Conservation (phyloP, 2,888 invertebrate genomes). For the Macrophya annulata region DNA sequence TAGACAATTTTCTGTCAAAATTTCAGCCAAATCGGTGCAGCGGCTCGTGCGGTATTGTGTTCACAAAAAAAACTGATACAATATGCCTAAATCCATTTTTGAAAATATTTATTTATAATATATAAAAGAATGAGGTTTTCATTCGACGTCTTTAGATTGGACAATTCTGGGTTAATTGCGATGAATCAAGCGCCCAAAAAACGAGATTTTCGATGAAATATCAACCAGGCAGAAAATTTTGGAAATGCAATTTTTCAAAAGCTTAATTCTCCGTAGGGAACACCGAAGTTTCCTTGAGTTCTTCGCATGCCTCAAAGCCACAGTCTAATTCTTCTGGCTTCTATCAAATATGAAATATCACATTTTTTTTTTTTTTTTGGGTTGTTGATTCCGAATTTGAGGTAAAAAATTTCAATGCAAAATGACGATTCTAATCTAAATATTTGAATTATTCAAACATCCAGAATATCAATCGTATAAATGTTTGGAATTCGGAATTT, state of each 20-base stretch:
- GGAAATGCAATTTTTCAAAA: background rate
- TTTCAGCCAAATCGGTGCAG: background rate
- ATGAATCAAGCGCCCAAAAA: background rate
- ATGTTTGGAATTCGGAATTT: too few relatives aligned
- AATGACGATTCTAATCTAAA: too few relatives aligned
- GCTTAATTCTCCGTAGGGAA: background rate
- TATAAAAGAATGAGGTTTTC: conserved; percentile 1
- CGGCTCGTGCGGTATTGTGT: background rate
- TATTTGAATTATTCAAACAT: too few relatives aligned
- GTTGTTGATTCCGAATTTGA: too few relatives aligned
- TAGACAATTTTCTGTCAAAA: background rate
- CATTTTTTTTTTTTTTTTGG: background rate
- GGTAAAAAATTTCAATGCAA: too few relatives aligned
- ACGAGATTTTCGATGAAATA: background rate
- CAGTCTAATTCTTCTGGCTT: background rate
- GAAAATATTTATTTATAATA: too few relatives aligned
- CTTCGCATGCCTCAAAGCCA: background rate
- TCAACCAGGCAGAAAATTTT: background rate
- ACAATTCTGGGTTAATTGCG: background rate
- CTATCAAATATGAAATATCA: background rate
- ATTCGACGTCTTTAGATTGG: background rate
- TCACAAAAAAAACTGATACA: background rate
- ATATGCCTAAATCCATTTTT: background rate
- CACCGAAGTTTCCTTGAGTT: background rate
- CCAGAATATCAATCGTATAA: too few relatives aligned